Evolutionary conservation across 2,888 invertebrate species (phyloP).

Genomic region (Acanthopleura granulata): DNA sequence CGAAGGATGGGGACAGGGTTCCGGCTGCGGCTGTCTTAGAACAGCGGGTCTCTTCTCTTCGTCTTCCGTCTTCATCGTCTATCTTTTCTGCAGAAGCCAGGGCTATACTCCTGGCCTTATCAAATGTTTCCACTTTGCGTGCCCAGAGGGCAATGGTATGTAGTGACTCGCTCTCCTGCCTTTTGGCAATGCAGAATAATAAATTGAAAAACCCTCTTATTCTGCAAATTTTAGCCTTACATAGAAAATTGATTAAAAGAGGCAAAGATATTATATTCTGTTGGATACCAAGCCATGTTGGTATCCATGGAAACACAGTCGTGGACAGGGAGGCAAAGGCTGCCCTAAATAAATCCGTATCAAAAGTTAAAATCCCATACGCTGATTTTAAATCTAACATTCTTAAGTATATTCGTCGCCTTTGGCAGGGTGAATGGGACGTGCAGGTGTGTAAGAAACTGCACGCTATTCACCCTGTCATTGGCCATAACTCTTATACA

Average conservation of each 20-base stretch:
- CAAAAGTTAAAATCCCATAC: background rate
- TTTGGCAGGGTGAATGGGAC: background rate
- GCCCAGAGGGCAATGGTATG: background rate
- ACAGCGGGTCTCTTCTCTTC: background rate
- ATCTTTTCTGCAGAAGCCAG: slow-evolving; percentile 6
- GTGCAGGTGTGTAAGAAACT: background rate
- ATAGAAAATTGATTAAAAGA: background rate
- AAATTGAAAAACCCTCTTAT: background rate
- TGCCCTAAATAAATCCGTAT: background rate
- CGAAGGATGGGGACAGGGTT: slow-evolving; percentile 1
- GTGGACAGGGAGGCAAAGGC: background rate
- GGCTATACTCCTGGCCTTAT: background rate
- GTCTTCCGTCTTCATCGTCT: background rate
- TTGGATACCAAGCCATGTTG: background rate
- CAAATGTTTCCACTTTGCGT: background rate
- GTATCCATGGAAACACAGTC: background rate
- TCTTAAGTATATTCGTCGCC: background rate
- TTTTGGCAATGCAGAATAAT: background rate
- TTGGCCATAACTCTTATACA: background rate
- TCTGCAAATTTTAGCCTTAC: background rate
- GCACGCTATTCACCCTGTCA: background rate
- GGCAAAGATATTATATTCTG: background rate
- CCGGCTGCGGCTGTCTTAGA: background rate
- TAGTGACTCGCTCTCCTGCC: background rate
- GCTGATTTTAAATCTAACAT: background rate